Percentiles rank a stretch among this genome's conserved stretches.
phyloP scores from a whole-genome alignment of 2,888 invertebrate species.

The Trichacis sp. region DNA sequence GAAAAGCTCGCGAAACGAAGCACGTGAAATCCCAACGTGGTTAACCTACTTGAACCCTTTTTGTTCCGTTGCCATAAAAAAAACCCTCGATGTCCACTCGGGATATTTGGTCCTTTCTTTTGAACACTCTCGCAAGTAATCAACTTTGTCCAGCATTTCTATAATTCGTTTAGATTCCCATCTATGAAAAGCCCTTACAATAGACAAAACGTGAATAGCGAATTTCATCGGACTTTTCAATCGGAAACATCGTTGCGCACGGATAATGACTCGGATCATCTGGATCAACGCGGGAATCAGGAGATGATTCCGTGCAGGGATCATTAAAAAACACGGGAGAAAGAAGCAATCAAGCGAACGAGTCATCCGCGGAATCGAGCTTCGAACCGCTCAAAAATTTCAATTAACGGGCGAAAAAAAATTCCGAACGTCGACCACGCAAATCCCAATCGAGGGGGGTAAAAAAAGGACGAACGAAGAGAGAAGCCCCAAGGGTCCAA shows the following conservation, averaged over 20 bases:
- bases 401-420: neutral
- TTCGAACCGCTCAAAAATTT: neutral
- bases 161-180: too few species aligned
- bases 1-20: neutral
- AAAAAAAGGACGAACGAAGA: neutral
- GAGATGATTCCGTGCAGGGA: too few species aligned
- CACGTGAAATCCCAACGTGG: neutral
- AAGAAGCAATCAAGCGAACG: neutral
- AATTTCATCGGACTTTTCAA: too few species aligned
- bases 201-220: too few species aligned
- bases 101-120: neutral
- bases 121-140: too few species aligned
- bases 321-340: neutral
- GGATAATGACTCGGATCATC: too few species aligned
- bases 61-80: neutral
- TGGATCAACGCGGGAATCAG: too few species aligned
- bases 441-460: neutral
- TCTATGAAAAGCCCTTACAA: too few species aligned
- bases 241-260: too few species aligned
- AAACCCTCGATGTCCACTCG: neutral
- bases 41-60: neutral
- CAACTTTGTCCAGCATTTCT: too few species aligned
- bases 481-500: conserved; percentile 15
- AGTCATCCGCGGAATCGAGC: neutral
- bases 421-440: neutral